These are phyloP conservation scores for Dynastes maya DNA, from an alignment of 2,888 invertebrate genomes.

Conservation along the genomic window DNA sequence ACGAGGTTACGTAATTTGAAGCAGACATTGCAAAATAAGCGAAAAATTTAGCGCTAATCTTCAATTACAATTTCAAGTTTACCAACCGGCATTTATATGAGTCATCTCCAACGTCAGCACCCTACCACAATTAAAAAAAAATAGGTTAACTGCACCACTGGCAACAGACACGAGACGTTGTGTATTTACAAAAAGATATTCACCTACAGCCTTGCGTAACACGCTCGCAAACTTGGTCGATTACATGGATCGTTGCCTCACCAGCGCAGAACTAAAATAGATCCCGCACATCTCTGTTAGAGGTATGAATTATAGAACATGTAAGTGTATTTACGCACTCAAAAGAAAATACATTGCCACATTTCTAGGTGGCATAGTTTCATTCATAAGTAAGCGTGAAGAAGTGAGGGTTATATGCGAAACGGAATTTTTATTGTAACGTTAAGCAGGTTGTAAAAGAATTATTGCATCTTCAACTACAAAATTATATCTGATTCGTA, in stretches of 20 bases:
- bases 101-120: conserved; percentile 13
- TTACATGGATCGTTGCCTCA: conserved; percentile 17
- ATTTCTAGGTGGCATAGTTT: not conserved
- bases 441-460: not conserved
- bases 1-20: not conserved
- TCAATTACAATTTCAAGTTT: conserved; percentile 4
- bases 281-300: conserved; percentile 20
- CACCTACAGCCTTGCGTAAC: conserved; percentile 24
- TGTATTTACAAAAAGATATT: conserved; percentile 31
- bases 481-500: conserved; percentile 12
- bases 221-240: conserved; percentile 12
- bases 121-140: conserved; percentile 34
- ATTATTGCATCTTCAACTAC: conserved; percentile 13
- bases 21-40: not conserved
- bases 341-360: conserved; percentile 11
- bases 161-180: conserved; percentile 16
- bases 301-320: not conserved
- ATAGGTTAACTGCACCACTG: conserved; percentile 41
- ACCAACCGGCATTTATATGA: conserved; percentile 26
- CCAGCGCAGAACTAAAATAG: conserved; percentile 34
- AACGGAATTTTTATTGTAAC: not conserved
- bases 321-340: conserved; percentile 20
- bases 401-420: not conserved
- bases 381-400: conserved; percentile 20
- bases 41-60: not conserved